Evolutionary conservation across 2,888 invertebrate species (phyloP), one percentile per base, ranked within the genome.

Genomic region (Ametastegia equiseti): DNA sequence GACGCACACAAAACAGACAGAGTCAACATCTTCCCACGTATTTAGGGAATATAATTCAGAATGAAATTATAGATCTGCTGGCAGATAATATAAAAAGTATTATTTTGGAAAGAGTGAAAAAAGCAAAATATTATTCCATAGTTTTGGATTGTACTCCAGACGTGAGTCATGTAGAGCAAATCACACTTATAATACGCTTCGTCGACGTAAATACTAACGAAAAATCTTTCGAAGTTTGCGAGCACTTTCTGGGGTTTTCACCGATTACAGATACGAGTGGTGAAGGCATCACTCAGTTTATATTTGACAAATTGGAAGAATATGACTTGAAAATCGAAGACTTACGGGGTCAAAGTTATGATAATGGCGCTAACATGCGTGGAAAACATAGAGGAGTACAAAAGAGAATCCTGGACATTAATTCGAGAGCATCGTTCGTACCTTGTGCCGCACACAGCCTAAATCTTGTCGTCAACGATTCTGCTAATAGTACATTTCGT

Each of bases 121-220:
- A 82, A 65, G 65, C 82, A 5, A 85, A 85, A 83, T 88, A 87
- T 82, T 88, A 80, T 83, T 87, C 86, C 47, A 85, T 88, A 67
- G 86, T 86, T 50, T 71, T 86, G 33, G 87, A 87, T 79, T 86
- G 85, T 60, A 86, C 87, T n/a, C 86, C 85, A 30, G 87, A 88
- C 78, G 82, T 83, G 39, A 81, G 80, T 69, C 84, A 85, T 39
- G 73, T 75, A 19, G 87, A 88, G 80, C 86, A 88, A 84, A 82
- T 88, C 57, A 84, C 81, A 67, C 54, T 86, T 57, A 83, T 86
- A 27, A 81, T 87, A 50, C 69, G 85, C 81, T 84, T 77, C 82
- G 84, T 85, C 63, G 54, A 84, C 83, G 83, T 84, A 33, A 83
- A 83, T 77, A 79, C 50, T 71, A 81, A 80, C 81, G 80, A 78